Percentiles rank a stretch among this genome's conserved stretches.
These are phyloP conservation scores for Galleria mellonella DNA, from an alignment of 1,140 invertebrate genomes.

Conservation along the genomic window DNA sequence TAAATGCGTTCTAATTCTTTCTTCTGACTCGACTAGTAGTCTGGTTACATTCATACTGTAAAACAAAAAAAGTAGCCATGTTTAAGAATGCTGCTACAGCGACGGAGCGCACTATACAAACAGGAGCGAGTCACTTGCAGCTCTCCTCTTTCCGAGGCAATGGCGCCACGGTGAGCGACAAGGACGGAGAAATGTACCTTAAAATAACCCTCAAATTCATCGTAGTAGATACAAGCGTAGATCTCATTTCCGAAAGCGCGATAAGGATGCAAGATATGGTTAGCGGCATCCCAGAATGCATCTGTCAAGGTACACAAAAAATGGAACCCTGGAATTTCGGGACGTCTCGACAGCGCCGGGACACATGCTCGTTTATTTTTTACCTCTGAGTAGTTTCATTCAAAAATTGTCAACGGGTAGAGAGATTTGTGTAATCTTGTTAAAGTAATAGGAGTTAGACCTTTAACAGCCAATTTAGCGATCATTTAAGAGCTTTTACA, in stretches of 20 bases:
- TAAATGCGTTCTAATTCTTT: conserved; percentile 12
- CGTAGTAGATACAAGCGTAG: conserved; percentile 48
- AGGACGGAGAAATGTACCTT: conserved; percentile 41
- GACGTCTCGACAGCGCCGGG: conserved; percentile 48
- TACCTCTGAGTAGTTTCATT: conserved; percentile 58
- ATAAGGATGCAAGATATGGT: conserved; percentile 68
- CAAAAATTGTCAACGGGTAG: conserved; percentile 67
- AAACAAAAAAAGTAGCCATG: conserved; percentile 46
- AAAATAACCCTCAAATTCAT: conserved; percentile 65
- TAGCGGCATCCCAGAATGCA: conserved; percentile 66
- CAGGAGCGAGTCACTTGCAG: conserved; percentile 51
- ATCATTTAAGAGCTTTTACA: conserved; percentile 12
- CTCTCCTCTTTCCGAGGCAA: conserved; percentile 34
- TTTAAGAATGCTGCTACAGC: conserved; percentile 41
- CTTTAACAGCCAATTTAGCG: conserved; percentile 46
- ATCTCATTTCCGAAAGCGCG: conserved; percentile 51
- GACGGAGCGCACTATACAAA: conserved; percentile 41
- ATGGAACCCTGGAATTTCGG: conserved; percentile 65
- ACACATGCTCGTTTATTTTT: conserved; percentile 66
- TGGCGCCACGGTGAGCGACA: conserved; percentile 46
- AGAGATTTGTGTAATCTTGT: conserved; percentile 70
- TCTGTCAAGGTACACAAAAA: conserved; percentile 70
- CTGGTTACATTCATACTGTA: conserved; percentile 7
- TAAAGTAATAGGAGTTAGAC: conserved; percentile 49
- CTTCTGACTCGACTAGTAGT: conserved; percentile 1